Conservation (phyloP, 1,140 invertebrate genomes). For the Pseudoatta argentina region DNA sequence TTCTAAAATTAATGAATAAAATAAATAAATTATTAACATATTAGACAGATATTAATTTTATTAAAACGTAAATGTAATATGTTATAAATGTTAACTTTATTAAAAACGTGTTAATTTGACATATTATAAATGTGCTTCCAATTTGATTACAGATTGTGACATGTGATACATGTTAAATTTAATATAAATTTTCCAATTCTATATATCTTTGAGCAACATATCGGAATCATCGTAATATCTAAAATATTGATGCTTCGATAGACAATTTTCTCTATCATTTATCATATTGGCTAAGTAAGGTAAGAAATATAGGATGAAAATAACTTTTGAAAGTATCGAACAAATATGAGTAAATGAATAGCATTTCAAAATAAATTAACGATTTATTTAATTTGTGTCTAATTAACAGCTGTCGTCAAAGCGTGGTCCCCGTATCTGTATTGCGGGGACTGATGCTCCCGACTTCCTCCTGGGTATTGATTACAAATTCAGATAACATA, state of each 20-base stretch:
- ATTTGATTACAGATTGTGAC: no score
- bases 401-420: slow-evolving; percentile 50
- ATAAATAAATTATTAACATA: no score
- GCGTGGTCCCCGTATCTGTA: background rate
- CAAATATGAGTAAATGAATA: background rate
- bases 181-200: no score
- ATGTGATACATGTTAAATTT: no score
- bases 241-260: background rate
- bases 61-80: no score
- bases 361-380: slow-evolving; percentile 45
- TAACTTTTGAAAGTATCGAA: background rate
- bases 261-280: background rate
- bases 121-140: no score
- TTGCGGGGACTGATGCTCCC: slow-evolving; percentile 18
- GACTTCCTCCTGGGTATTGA: slow-evolving; percentile 72
- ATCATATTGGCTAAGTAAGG: background rate
- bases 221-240: background rate
- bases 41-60: no score
- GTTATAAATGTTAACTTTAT: no score
- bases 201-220: background rate
- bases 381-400: slow-evolving; percentile 26
- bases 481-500: slow-evolving; percentile 80
- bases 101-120: no score
- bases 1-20: no score
- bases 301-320: background rate